Evolutionary conservation across 2,797 vertebrate species (phyloP), one percentile per base, ranked within the genome.

Genomic region (Micrastur ruficollis): DNA sequence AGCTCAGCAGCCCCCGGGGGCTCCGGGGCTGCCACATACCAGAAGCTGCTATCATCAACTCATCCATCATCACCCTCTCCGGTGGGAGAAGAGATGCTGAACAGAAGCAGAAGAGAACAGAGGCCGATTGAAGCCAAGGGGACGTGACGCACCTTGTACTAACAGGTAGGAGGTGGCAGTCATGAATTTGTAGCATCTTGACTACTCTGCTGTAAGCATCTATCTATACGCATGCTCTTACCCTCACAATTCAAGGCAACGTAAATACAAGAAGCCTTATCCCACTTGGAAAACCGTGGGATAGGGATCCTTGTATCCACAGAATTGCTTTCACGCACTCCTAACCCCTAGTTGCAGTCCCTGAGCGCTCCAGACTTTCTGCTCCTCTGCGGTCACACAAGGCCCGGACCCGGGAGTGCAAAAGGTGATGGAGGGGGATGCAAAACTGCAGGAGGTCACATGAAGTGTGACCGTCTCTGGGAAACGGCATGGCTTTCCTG

Each of bases 41-140:
- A 89, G 84, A 55, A 52, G 55, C 78, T 95, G 50, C 74, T 76
- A 29, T 59, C 81, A 92, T 59, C 90, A 79, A 11, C 55, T 89
- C 81, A 75, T 79, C 53, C 53, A 50, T 86, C 92, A 73, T 52
- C 70, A 70, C 22, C 42, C 53, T 38, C 63, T 34, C 4, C 5
- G 66, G 42, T 61, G 46, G 62, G 12, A 86, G 72, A 40, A 81
- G 74, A 90, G 65, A 59, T 56, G 52, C 8, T 31, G 65, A 91
- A 75, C 63, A 31, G n/a, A 40, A 71, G 44, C 42, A 89, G 49
- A 83, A 68, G 40, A 3, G 23, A 63, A 67, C 8, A 82, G 26
- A 74, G 55, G 32, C 25, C 5, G 13, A 67, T 5, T 36, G 25
- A 59, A 56, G 42, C 14, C 2, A 9, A 66, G 21, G 18, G 23